Conservation (phyloP, 2,113 vertebrate species). For the Alligator mississippiensis region DNA sequence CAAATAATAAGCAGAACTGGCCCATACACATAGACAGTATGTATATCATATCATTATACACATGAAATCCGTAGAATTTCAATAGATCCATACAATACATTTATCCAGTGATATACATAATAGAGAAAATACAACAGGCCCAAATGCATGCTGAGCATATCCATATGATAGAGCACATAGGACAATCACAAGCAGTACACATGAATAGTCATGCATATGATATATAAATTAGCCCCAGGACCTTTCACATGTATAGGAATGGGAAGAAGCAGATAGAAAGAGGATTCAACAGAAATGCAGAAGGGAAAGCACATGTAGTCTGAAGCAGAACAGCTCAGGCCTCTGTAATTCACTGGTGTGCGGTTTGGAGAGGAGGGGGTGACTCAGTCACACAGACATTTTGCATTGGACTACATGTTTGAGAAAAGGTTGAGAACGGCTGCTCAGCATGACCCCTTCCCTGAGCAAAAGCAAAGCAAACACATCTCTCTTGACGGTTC, state of each 20-base stretch:
- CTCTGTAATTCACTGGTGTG: rapidly evolving
- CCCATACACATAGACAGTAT: not conserved
- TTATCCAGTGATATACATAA: not conserved
- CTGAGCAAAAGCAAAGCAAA: conserved; percentile 27
- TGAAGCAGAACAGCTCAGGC: not conserved
- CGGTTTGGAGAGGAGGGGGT: rapidly evolving
- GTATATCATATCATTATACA: not conserved
- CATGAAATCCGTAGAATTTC: not conserved
- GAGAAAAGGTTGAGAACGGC: not conserved
- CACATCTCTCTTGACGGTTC: conserved; percentile 14
- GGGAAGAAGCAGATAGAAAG: not conserved
- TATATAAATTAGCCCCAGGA: not conserved
- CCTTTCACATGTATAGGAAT: not conserved
- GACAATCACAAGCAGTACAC: not conserved
- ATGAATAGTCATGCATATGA: not conserved
- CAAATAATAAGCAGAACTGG: not conserved
- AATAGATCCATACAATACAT: not conserved
- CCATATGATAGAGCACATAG: rapidly evolving
- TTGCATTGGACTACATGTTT: not conserved
- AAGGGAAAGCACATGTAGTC: not conserved
- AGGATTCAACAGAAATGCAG: not conserved
- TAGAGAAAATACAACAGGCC: not conserved
- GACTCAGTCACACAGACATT: not conserved
- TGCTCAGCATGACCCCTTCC: not conserved
- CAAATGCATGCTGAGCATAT: not conserved